These are phyloP conservation scores for Rousettus madagascariensis DNA, from an alignment of 2,797 vertebrate genomes.

Conservation along the genomic window DNA sequence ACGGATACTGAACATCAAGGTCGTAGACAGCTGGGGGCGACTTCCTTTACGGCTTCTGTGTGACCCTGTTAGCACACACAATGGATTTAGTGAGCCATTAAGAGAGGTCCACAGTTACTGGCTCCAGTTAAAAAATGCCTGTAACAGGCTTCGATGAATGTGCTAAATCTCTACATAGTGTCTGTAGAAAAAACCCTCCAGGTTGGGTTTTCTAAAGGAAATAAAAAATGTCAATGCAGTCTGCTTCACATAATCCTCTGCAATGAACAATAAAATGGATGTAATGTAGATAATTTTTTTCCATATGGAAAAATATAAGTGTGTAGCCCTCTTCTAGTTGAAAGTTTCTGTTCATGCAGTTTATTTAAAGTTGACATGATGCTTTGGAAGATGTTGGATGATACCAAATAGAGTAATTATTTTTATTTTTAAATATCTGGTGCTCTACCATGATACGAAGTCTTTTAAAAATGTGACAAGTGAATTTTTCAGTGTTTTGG, in stretches of 20 bases:
- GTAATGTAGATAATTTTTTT: conserved; percentile 72
- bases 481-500: conserved; percentile 51
- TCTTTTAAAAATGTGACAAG: conserved; percentile 54
- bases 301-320: conserved; percentile 76
- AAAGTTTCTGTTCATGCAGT: conserved; percentile 66
- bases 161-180: conserved; percentile 67
- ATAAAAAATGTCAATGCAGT: conserved; percentile 72
- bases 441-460: neutral
- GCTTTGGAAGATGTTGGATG: conserved; percentile 59
- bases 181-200: conserved; percentile 69
- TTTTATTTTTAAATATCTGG: conserved; percentile 72
- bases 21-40: conserved; percentile 54
- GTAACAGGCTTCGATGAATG: conserved; percentile 68
- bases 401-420: conserved; percentile 47
- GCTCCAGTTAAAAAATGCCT: neutral
- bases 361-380: conserved; percentile 72
- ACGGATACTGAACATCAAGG: conserved; percentile 57
- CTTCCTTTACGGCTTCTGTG: conserved; percentile 67
- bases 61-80: conserved; percentile 60
- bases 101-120: conserved; percentile 46
- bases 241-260: conserved; percentile 76
- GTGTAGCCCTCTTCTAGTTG: conserved; percentile 63
- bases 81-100: conserved; percentile 56
- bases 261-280: conserved; percentile 80
- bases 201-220: conserved; percentile 69